Evolutionary conservation across 1,140 invertebrate genomes (phyloP), one percentile per base, ranked within the genome.

Genomic region (Papilio machaon): DNA sequence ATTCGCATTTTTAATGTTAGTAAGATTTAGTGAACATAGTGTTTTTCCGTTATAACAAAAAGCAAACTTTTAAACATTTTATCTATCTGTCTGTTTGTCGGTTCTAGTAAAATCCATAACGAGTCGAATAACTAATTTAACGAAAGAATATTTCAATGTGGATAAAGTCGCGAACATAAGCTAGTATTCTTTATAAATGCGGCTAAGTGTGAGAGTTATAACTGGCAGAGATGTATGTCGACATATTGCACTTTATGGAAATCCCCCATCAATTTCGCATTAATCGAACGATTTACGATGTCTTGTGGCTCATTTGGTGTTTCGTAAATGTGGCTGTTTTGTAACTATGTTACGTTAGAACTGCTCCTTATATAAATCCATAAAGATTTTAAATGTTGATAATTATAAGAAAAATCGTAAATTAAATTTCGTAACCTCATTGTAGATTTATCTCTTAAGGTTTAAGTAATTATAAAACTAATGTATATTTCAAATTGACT

Each of bases 181-280:
- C 73, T n/a, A 43, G 73, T 46, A 10, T 17, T 47, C 46, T 43
- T 76, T 78, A 60, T 78, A 43, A 58, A 58, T 60, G 47, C 23
- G 3, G 2, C 2, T 11, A 2, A 52, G 74, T 49, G 47, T 11
- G 47, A 52, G 74, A 23, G 23, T 13, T 47, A 13, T 10, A 52
- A 19, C n/a, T 13, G 70, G 60, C 73, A 30, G 46, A 75, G 64
- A 60, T 11, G 19, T 81, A 30, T 83, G 81, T 81, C 80, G 82
- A 78, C 77, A 84, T 73, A 8, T 47, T 43, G 54, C 67, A 79
- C 19, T 49, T 75, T 81, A 60, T 75, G 35, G 15, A 23, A 60
- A 75, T 60, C 49, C 70, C 70, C 81, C 80, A 84, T 84, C 82
- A 81, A 79, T 82, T 82, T 84, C 49, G 80, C 78, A 84, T 84